Percentiles rank a stretch among this genome's conserved stretches.
Evolutionary conservation across 2,888 invertebrate genomes (phyloP).

Genomic region (Venustoraphidia nigricollis): DNA sequence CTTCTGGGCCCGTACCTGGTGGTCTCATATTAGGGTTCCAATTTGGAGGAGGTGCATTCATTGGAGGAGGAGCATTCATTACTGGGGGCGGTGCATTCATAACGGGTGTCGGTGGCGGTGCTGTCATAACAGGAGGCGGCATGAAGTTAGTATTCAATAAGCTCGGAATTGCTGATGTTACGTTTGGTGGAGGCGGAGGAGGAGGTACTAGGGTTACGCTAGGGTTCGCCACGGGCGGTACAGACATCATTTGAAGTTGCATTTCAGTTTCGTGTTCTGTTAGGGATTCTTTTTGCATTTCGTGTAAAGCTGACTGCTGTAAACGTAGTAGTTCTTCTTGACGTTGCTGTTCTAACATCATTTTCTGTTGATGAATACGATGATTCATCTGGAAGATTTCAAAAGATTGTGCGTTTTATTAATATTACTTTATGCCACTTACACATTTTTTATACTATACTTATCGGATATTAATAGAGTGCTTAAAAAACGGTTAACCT

Average conservation of each 20-base stretch:
- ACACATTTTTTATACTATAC: too few relatives aligned
- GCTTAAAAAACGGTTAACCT: too few relatives aligned
- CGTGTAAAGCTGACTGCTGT: slow-evolving; percentile 13
- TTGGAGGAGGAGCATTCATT: slow-evolving; percentile 11
- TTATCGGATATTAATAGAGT: too few relatives aligned
- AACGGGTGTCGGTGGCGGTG: slow-evolving; percentile 11
- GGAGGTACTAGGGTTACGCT: slow-evolving; percentile 8
- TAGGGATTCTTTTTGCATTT: slow-evolving; percentile 13
- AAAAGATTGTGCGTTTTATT: too few relatives aligned
- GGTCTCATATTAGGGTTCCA: slow-evolving; percentile 6
- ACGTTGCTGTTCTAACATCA: slow-evolving; percentile 17
- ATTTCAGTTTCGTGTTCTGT: slow-evolving; percentile 18
- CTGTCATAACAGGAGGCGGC: background rate
- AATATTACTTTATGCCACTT: too few relatives aligned
- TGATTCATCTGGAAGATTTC: slow-evolving; percentile 9
- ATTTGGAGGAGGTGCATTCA: slow-evolving; percentile 20
- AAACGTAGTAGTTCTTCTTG: slow-evolving; percentile 16
- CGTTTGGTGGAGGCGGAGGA: slow-evolving; percentile 8
- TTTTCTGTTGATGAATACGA: slow-evolving; percentile 15
- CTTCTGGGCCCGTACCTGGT: slow-evolving; percentile 2
- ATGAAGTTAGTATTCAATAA: slow-evolving; percentile 7
- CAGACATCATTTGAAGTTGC: slow-evolving; percentile 18
- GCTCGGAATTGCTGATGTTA: slow-evolving; percentile 12
- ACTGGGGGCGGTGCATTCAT: slow-evolving; percentile 20
- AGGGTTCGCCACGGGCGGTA: slow-evolving; percentile 13